Conservation (phyloP, 1,140 invertebrate genomes). For the Elymnias hypermnestra region DNA sequence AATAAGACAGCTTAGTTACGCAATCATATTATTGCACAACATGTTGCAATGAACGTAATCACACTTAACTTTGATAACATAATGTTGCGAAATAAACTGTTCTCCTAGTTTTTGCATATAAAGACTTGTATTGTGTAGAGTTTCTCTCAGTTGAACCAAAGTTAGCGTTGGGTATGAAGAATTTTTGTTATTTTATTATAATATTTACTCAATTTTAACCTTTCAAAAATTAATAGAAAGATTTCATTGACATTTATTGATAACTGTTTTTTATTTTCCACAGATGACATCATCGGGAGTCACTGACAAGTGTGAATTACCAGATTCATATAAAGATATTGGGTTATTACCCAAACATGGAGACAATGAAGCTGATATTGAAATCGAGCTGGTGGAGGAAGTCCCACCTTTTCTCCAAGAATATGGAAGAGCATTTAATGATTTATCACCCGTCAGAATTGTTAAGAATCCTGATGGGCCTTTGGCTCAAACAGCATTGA, state of each 20-base stretch:
- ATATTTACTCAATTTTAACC: too few species aligned
- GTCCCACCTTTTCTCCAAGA: slow-evolving; percentile 97
- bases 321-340: slow-evolving; percentile 94
- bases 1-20: too few species aligned
- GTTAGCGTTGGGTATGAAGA: too few species aligned
- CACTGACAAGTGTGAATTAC: slow-evolving; percentile 90
- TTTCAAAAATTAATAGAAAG: too few species aligned
- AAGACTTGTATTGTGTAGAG: too few species aligned
- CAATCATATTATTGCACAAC: too few species aligned
- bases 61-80: too few species aligned
- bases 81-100: too few species aligned
- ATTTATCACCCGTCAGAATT: slow-evolving; percentile 96
- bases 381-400: slow-evolving; percentile 99
- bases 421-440: slow-evolving; percentile 91
- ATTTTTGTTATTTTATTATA: too few species aligned
- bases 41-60: too few species aligned
- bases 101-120: too few species aligned
- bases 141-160: too few species aligned
- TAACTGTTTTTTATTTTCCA: slow-evolving; percentile 11
- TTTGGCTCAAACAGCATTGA: slow-evolving; percentile 98
- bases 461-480: slow-evolving; percentile 98
- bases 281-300: slow-evolving; percentile 91
- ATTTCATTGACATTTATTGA: background rate
- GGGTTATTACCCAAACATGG: slow-evolving; percentile 91
- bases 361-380: slow-evolving; percentile 98